Base-by-base conservation (phyloP, 2,888 invertebrate species). In the Molorchus minor region DNA sequence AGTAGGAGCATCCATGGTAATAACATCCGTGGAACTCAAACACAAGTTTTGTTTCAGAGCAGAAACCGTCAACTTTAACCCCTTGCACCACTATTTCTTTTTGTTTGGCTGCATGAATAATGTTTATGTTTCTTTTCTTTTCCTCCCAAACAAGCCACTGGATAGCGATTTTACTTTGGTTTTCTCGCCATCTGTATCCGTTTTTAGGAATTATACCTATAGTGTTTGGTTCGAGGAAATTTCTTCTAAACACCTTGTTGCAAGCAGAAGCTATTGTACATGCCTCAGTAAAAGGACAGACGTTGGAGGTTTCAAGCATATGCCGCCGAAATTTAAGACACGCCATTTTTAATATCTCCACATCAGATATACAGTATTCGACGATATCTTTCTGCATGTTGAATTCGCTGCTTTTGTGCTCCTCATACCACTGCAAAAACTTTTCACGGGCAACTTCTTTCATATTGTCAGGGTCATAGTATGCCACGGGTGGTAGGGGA, bases 351-450 rank as follows among this genome's bases (percentile, higher is more conserved):
- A 41, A 19, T 17, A 49, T 49, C 10, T 33, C 47, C 10, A 49
- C 47, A 20, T 36, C 35, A 12, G 35, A 35, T 13, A 19, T 3
- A 20, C 47, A 49, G 12, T 49, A 49, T 17, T 33, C 35, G 2
- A 19, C 21, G 4, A 49, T 33, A 2, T 49, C 35, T 10, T 19
- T 15, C 19, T 25, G 10, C 16, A 45, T 21, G 29, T 29, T 13
- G 29, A 45, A 45, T 21, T 5, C 15, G 4, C 29, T 3, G 53
- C 43, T 8, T 33, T 45, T 47, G 47, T 16, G 49, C 33, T 8
- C 45, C 49, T n/a, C n/a, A 25, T 63, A 44, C 63, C 63, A 63
- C 13, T 64, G 13, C 2, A 63, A 16, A 25, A 64, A 64, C 8
- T 36, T 15, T 3, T 19, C 20, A 25, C 64, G 4, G 5, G 33